phyloP scores from a whole-genome alignment of 2,113 vertebrate species.

The Brachypteracias leptosomus region DNA sequence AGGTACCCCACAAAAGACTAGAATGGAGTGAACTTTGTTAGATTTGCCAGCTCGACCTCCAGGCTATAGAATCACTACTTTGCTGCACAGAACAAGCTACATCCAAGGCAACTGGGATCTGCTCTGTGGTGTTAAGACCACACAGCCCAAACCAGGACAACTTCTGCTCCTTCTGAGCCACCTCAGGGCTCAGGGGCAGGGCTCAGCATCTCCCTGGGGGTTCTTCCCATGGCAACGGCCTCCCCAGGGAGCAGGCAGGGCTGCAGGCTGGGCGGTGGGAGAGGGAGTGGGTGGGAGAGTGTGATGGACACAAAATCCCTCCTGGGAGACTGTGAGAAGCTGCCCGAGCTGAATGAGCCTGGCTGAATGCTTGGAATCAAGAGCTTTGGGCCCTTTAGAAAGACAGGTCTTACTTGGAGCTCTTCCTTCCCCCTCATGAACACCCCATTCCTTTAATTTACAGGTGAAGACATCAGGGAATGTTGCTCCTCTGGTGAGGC shows the following conservation, averaged over 20 bases:
- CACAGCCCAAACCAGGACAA: neutral
- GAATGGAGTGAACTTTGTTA: slow-evolving; percentile 54
- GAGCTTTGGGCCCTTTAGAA: slow-evolving; percentile 33
- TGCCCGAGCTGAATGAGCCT: neutral
- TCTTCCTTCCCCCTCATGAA: slow-evolving; percentile 44
- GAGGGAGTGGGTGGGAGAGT: slow-evolving; percentile 34
- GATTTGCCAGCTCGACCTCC: slow-evolving; percentile 30
- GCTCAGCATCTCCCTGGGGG: neutral
- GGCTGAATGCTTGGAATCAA: slow-evolving; percentile 5
- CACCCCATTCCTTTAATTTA: slow-evolving; percentile 39
- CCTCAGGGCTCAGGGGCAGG: neutral
- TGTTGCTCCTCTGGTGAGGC: neutral
- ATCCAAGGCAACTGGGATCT: slow-evolving; percentile 16
- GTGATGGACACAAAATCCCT: neutral
- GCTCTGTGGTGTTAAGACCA: slow-evolving; percentile 10
- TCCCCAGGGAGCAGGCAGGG: neutral
- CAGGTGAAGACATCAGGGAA: neutral
- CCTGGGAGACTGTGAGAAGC: slow-evolving; percentile 13
- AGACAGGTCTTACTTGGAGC: slow-evolving; percentile 39
- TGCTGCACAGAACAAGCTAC: slow-evolving; percentile 8
- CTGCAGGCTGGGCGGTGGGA: neutral
- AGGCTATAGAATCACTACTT: neutral
- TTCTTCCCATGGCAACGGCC: slow-evolving; percentile 17
- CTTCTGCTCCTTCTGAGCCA: neutral
- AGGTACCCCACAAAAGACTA: slow-evolving; percentile 39